Conservation (phyloP, 2,888 invertebrate species). For the Polydrusus tereticollis region DNA sequence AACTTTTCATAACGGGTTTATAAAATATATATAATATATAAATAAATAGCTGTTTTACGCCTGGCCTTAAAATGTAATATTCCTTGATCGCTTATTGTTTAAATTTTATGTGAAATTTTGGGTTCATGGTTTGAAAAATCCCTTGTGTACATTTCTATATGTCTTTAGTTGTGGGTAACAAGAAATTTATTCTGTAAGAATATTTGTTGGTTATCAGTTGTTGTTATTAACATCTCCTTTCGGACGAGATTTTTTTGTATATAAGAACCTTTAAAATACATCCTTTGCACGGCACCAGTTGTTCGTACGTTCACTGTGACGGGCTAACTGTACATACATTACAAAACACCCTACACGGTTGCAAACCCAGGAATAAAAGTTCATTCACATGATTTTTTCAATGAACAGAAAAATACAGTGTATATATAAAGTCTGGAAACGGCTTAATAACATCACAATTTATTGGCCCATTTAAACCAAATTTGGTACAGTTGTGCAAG, state of each 20-base stretch:
- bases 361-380: neutral
- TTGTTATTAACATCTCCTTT: slow-evolving; percentile 44
- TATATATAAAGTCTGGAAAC: no score
- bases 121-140: slow-evolving; percentile 3
- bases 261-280: slow-evolving; percentile 4
- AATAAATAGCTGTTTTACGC: neutral
- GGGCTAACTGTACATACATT: slow-evolving; percentile 2
- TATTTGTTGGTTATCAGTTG: slow-evolving; percentile 7
- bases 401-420: no score
- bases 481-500: no score
- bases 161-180: slow-evolving; percentile 15
- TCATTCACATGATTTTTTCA: no score
- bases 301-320: slow-evolving; percentile 6
- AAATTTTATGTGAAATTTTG: neutral
- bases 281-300: slow-evolving; percentile 10
- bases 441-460: no score
- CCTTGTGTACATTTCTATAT: slow-evolving; percentile 1
- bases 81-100: neutral
- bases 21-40: no score
- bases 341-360: neutral
- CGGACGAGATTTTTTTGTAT: slow-evolving; percentile 35
- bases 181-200: neutral
- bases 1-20: no score
- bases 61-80: neutral
- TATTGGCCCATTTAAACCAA: no score